Conservation (phyloP, 2,888 invertebrate species). For the Drosophila ezoana region DNA sequence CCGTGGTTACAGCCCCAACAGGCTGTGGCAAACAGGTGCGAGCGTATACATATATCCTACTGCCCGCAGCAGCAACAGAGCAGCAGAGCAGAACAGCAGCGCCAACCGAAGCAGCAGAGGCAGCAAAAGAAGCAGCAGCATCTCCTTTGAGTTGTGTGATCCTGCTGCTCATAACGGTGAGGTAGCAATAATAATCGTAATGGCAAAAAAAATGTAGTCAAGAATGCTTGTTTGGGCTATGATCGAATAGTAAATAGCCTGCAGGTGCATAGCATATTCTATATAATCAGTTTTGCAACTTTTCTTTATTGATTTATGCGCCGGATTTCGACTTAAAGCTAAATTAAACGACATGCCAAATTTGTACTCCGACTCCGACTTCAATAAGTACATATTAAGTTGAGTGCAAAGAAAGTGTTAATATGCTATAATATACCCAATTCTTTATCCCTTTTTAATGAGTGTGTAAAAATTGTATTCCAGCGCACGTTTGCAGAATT, state of each 20-base stretch:
- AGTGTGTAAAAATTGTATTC: neutral
- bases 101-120: slow-evolving; percentile 20
- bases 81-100: slow-evolving; percentile 20
- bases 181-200: slow-evolving; percentile 52
- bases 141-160: slow-evolving; percentile 22
- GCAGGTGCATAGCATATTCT: neutral
- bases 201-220: slow-evolving; percentile 5
- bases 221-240: too few relatives aligned
- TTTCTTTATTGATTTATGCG: neutral
- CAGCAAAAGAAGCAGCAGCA: slow-evolving; percentile 21
- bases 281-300: neutral
- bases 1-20: slow-evolving; percentile 14
- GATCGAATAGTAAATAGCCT: neutral
- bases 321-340: too few relatives aligned
- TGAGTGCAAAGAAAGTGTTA: too few relatives aligned
- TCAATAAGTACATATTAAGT: too few relatives aligned
- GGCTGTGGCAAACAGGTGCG: slow-evolving; percentile 43
- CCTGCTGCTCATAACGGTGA: slow-evolving; percentile 7
- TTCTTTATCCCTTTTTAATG: neutral
- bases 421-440: too few relatives aligned
- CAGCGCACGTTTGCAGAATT: slow-evolving; percentile 35
- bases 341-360: too few relatives aligned
- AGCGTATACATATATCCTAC: slow-evolving; percentile 30
- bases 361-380: too few relatives aligned
- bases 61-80: slow-evolving; percentile 27